Base-by-base conservation (phyloP, 2,797 vertebrate genomes). In the Merluccius polli region DNA sequence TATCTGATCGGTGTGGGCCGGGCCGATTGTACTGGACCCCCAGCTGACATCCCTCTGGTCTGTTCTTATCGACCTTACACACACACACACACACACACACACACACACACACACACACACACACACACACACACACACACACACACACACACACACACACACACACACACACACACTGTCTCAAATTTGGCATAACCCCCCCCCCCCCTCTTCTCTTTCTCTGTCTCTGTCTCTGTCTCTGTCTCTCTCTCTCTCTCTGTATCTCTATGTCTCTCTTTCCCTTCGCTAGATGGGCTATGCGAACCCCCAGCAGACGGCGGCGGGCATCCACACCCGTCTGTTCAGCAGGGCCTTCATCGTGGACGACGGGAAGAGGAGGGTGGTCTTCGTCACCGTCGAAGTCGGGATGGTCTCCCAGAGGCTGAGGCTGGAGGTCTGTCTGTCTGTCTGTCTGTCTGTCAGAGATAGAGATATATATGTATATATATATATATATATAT, bases 401-500 rank as follows among this genome's bases (percentile, higher is more conserved):
- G 91, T 98, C 44, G 96, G 96, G 31, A 98, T 99, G 97, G 86
- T 98, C 0, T 99, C 98, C 30, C 96, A 99, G 79, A 92, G 94
- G 21, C 83, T 99, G 3, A 90, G 97, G n/a, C 88, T 99, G 31
- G 95, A 98, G 96, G 98, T 99, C 78, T 1, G 76, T 52, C 31
- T n/a, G 18, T 11, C 31, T 38, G 63, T 75, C 38, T 77, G 63
- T 73, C 71, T 74, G 71, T 73, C 21, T 73, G 68, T 70, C 72
- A n/a, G n/a, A n/a, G n/a, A n/a, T n/a, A n/a, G n/a, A n/a, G n/a
- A n/a, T n/a, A n/a, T n/a, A n/a, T n/a, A n/a, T n/a, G n/a, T n/a
- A n/a, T n/a, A n/a, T n/a, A n/a, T n/a, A n/a, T n/a, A n/a, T n/a
- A n/a, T n/a, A n/a, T n/a, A n/a, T n/a, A n/a, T n/a, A n/a, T n/a